Evolutionary conservation across 2,888 invertebrate genomes (phyloP).

Genomic region (Xanthostigma xanthostigma): DNA sequence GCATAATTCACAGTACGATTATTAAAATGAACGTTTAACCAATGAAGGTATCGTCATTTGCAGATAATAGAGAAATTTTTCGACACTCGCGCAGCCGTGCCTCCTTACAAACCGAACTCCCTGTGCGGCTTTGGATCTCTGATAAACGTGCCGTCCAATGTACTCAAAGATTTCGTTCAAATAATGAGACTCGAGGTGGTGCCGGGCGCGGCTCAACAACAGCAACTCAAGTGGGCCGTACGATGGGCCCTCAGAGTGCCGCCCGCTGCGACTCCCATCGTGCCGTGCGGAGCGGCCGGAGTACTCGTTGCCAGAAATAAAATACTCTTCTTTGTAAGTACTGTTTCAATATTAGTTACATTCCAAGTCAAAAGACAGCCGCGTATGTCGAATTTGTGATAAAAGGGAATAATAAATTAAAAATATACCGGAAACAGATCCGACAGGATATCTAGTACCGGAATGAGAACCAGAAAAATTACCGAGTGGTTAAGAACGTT

Average conservation of each 20-base stretch:
- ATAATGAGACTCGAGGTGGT: slow-evolving; percentile 57
- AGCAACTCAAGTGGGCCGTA: slow-evolving; percentile 70
- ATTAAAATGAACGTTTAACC: neutral
- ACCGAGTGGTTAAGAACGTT: no score
- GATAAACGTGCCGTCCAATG: slow-evolving; percentile 69
- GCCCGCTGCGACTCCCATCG: slow-evolving; percentile 71
- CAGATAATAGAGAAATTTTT: slow-evolving; percentile 85
- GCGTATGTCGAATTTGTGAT: no score
- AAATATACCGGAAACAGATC: no score
- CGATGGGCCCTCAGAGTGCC: slow-evolving; percentile 89
- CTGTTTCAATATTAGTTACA: neutral
- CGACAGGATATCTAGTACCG: no score
- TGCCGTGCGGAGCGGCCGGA: slow-evolving; percentile 81
- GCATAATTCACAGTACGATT: neutral
- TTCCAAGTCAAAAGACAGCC: no score
- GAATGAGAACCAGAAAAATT: no score
- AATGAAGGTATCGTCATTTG: slow-evolving; percentile 10
- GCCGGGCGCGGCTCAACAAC: slow-evolving; percentile 41
- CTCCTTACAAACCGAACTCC: slow-evolving; percentile 83
- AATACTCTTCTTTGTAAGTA: slow-evolving; percentile 81
- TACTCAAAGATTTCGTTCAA: slow-evolving; percentile 84
- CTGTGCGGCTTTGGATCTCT: slow-evolving; percentile 75
- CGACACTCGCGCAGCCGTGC: slow-evolving; percentile 73
- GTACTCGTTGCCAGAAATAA: slow-evolving; percentile 74
- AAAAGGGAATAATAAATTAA: no score